phyloP scores from a whole-genome alignment of 2,113 vertebrate species.

The Cichladusa arquata region DNA sequence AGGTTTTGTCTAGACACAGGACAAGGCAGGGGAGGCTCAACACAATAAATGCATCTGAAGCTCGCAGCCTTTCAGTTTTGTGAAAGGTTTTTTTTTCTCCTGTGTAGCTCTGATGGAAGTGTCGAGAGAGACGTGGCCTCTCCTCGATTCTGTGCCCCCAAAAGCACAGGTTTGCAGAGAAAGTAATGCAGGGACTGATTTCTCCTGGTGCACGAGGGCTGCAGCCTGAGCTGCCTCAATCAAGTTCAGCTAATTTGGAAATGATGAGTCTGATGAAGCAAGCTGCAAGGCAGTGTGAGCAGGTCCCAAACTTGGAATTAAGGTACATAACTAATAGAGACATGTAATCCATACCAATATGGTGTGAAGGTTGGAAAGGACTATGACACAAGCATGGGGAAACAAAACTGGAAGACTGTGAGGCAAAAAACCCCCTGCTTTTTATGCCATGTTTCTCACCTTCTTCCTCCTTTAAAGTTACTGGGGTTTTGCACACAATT shows the following conservation, averaged over 20 bases:
- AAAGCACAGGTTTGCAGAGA: background rate
- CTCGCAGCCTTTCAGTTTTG: background rate
- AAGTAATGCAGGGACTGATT: background rate
- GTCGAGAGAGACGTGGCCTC: background rate
- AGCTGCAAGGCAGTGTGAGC: background rate
- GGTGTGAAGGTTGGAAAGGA: slow-evolving; percentile 1
- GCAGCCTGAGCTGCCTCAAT: slow-evolving; percentile 15
- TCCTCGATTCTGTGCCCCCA: background rate
- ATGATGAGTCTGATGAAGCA: slow-evolving; percentile 16
- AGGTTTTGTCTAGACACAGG: background rate
- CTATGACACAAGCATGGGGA: background rate
- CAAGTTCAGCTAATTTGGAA: slow-evolving; percentile 48
- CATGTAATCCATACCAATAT: background rate
- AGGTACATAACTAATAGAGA: background rate
- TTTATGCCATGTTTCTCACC: background rate
- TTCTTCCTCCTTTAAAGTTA: background rate
- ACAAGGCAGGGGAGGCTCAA: background rate
- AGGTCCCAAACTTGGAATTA: background rate
- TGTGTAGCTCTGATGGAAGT: background rate
- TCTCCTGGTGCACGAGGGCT: background rate
- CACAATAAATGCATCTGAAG: background rate
- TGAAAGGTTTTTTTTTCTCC: background rate
- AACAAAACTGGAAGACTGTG: background rate
- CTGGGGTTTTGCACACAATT: background rate
- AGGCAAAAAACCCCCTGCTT: background rate